These are phyloP conservation scores for Eira barbara DNA, from an alignment of 2,113 vertebrate species.

Conservation along the genomic window DNA sequence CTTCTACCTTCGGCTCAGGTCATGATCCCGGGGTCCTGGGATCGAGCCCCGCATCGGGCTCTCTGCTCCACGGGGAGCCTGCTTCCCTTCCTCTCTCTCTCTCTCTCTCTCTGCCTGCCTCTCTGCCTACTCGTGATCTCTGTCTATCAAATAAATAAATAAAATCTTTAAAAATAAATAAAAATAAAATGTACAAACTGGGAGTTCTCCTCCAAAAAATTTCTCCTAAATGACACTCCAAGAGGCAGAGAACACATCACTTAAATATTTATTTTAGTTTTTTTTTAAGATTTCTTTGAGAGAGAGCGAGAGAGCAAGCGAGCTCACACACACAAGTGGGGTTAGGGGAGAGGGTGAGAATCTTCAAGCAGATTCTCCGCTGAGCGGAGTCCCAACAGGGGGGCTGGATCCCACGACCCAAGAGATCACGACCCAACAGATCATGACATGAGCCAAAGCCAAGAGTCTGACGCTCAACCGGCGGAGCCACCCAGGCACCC, in stretches of 20 bases:
- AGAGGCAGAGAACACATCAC: neutral
- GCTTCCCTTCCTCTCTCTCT: too few relatives aligned
- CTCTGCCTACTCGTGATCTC: too few relatives aligned
- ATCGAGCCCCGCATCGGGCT: too few relatives aligned
- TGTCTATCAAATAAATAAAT: too few relatives aligned
- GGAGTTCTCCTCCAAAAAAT: neutral
- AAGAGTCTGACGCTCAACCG: neutral
- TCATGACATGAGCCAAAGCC: neutral
- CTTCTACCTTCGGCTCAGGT: too few relatives aligned
- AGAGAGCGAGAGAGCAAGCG: too few relatives aligned
- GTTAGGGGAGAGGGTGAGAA: neutral
- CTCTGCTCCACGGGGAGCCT: too few relatives aligned
- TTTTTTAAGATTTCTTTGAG: neutral
- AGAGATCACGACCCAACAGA: neutral
- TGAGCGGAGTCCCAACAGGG: neutral
- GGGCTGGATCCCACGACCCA: neutral
- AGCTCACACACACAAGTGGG: neutral
- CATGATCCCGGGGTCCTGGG: too few relatives aligned
- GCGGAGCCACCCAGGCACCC: neutral
- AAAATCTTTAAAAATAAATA: too few relatives aligned
- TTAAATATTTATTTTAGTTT: neutral
- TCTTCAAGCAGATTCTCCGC: neutral
- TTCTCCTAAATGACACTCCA: neutral
- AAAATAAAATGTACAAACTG: neutral
- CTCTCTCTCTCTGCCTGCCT: too few relatives aligned